These are phyloP conservation scores for Melanotaenia maccullochi DNA, from an alignment of 2,797 vertebrate species.

Conservation along the genomic window DNA sequence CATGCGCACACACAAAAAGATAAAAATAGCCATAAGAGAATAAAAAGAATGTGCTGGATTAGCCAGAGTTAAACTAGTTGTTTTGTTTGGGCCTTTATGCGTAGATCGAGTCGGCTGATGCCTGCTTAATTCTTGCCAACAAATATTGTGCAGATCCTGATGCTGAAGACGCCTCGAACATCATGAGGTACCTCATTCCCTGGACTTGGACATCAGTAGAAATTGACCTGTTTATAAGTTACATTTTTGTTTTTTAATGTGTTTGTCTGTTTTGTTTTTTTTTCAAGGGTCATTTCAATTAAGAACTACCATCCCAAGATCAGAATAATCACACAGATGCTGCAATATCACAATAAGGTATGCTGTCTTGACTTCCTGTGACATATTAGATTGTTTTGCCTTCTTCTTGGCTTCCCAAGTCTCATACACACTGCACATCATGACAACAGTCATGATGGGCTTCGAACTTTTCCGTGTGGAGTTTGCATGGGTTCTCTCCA, in stretches of 20 bases:
- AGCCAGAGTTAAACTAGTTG: slow-evolving; percentile 5
- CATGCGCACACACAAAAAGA: not conserved
- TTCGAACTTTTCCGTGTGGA: too few relatives aligned
- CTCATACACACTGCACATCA: not conserved
- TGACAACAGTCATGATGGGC: not conserved
- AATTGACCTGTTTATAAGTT: not conserved
- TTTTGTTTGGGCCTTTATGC: slow-evolving; percentile 49
- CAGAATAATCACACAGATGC: slow-evolving; percentile 99
- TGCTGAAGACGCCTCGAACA: slow-evolving; percentile 99
- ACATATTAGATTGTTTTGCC: not conserved
- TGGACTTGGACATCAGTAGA: slow-evolving; percentile 1
- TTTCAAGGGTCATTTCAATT: slow-evolving; percentile 95
- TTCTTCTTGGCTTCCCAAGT: not conserved
- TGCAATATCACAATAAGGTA: slow-evolving; percentile 99
- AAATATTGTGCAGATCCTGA: slow-evolving; percentile 99
- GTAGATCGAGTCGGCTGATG: slow-evolving; percentile 98
- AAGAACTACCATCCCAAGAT: slow-evolving; percentile 99
- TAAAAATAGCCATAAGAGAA: not conserved
- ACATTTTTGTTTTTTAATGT: not conserved
- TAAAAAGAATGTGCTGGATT: not conserved
- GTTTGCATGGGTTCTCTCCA: too few relatives aligned
- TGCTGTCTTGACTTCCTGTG: slow-evolving; percentile 7
- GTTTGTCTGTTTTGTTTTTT: slow-evolving; percentile 12
- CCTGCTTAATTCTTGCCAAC: slow-evolving; percentile 97
- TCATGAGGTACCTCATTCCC: slow-evolving; percentile 91